Evolutionary conservation across 2,888 invertebrate genomes (phyloP).

Genomic region (Eilema depressum): DNA sequence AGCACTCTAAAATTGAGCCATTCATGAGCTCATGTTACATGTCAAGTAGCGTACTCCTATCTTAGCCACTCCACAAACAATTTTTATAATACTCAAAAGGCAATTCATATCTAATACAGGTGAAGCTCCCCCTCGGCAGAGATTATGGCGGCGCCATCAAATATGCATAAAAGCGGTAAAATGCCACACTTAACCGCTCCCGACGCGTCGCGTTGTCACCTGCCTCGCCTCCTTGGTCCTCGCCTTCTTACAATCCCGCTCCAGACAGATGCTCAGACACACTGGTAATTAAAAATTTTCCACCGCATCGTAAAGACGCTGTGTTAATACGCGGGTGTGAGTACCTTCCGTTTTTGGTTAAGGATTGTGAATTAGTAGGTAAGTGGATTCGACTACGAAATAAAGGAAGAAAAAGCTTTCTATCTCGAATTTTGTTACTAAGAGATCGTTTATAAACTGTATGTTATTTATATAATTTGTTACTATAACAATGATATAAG

Average conservation of each 20-base stretch:
- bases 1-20: not conserved
- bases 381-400: too few species aligned
- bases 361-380: not conserved
- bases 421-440: too few species aligned
- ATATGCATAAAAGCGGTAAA: constrained; percentile 88
- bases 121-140: constrained; percentile 71
- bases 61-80: constrained; percentile 13
- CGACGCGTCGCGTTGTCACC: constrained; percentile 76
- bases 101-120: constrained; percentile 72
- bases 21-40: not conserved
- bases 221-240: constrained; percentile 54
- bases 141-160: constrained; percentile 86
- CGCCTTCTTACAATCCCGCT: constrained; percentile 45
- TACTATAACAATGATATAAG: too few species aligned
- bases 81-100: constrained; percentile 49
- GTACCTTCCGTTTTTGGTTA: constrained; percentile 25
- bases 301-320: constrained; percentile 67
- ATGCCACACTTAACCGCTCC: constrained; percentile 85
- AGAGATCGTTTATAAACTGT: too few species aligned
- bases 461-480: too few species aligned
- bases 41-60: not conserved
- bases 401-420: too few species aligned
- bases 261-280: constrained; percentile 82
- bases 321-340: constrained; percentile 47
- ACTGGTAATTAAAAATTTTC: constrained; percentile 84